Conservation (phyloP, 2,797 vertebrate genomes). For the Neosilurus hyrtlii region DNA sequence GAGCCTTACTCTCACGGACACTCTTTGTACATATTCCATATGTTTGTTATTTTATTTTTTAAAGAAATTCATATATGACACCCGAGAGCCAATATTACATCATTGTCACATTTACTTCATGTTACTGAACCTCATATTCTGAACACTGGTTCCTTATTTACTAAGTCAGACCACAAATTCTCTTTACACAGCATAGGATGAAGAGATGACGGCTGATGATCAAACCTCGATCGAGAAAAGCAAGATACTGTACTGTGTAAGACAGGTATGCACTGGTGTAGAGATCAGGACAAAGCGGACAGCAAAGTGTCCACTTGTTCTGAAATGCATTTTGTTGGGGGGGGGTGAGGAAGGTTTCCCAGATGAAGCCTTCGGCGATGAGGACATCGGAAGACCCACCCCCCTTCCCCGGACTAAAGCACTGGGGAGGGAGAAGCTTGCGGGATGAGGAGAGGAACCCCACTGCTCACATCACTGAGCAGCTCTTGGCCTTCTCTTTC, state of each 20-base stretch:
- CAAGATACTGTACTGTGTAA: constrained; percentile 63
- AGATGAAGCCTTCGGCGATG: constrained; percentile 67
- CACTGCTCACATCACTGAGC: constrained; percentile 88
- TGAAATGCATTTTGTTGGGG: constrained; percentile 67
- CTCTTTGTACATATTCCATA: constrained; percentile 32
- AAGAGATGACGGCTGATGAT: constrained; percentile 61
- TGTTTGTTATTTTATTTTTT: not conserved
- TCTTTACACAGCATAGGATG: constrained; percentile 63
- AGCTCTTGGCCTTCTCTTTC: constrained; percentile 95
- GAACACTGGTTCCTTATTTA: constrained; percentile 48
- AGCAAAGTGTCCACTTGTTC: constrained; percentile 73
- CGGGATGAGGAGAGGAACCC: constrained; percentile 34
- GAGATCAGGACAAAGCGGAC: constrained; percentile 75
- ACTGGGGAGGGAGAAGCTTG: constrained; percentile 61
- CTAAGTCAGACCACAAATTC: constrained; percentile 61
- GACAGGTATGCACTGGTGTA: constrained; percentile 67
- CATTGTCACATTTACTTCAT: constrained; percentile 12
- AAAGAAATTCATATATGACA: constrained; percentile 15
- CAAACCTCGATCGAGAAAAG: constrained; percentile 63
- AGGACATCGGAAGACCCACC: constrained; percentile 70
- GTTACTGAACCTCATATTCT: constrained; percentile 22
- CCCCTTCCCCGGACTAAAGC: constrained; percentile 73
- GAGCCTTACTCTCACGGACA: constrained; percentile 15
- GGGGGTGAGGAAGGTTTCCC: constrained; percentile 76
- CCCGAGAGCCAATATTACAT: constrained; percentile 20